phyloP scores from a whole-genome alignment of 2,888 invertebrate genomes.

The Octodonta nipae region DNA sequence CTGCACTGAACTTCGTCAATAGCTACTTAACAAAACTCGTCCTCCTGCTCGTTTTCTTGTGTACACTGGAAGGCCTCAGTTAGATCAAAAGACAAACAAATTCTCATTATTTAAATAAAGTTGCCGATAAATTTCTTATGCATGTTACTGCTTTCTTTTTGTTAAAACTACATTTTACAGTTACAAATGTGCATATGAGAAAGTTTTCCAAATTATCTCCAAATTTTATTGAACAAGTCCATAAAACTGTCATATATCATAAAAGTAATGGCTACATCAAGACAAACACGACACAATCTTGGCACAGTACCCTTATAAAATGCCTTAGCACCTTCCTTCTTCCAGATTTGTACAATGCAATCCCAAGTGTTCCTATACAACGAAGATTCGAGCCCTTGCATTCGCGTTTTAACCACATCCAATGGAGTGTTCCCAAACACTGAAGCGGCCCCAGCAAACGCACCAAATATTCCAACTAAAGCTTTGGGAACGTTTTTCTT shows the following conservation, averaged over 20 bases:
- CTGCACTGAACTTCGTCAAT: too few species aligned
- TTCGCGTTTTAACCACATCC: constrained; percentile 96
- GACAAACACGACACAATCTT: constrained; percentile 83
- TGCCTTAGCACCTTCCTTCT: constrained; percentile 81
- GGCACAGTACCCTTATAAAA: constrained; percentile 99
- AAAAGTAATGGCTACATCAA: constrained; percentile 97
- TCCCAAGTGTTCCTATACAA: constrained; percentile 91
- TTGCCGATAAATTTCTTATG: too few species aligned
- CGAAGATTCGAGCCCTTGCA: constrained; percentile 95
- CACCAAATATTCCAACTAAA: constrained; percentile 81
- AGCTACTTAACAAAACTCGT: too few species aligned
- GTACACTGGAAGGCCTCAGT: too few species aligned
- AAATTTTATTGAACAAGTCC: constrained; percentile 86
- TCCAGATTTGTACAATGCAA: constrained; percentile 83
- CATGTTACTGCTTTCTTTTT: too few species aligned
- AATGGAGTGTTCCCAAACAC: constrained; percentile 98
- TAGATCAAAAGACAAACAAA: too few species aligned
- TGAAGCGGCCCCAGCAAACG: constrained; percentile 82
- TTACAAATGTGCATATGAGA: too few species aligned
- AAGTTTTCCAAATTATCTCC: too few species aligned
- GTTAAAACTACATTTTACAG: too few species aligned
- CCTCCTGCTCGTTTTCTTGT: too few species aligned
- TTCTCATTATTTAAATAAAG: too few species aligned
- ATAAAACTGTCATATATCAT: constrained; percentile 99
- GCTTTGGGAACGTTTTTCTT: constrained; percentile 74